Evolutionary conservation across 2,113 vertebrate species (phyloP).

Genomic region (Poecilia latipinna): DNA sequence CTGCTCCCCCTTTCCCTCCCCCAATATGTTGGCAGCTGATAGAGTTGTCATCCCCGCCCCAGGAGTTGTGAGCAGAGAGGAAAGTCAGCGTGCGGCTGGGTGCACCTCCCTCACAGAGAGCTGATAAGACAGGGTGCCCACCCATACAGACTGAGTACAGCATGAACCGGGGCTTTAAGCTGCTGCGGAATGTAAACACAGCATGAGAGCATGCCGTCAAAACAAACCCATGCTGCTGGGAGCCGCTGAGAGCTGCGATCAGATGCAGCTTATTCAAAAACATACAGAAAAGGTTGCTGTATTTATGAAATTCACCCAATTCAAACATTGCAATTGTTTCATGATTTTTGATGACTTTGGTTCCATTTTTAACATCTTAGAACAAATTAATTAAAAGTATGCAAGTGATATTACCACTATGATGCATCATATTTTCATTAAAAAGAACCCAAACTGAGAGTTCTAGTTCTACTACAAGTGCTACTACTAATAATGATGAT

Average conservation of each 20-base stretch:
- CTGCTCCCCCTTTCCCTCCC: not conserved
- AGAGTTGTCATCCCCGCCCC: conserved; percentile 31
- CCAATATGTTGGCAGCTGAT: conserved; percentile 52
- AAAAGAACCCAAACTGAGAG: not conserved
- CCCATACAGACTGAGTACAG: not conserved
- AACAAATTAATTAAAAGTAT: not conserved
- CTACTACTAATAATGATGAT: not conserved
- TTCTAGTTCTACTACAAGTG: not conserved
- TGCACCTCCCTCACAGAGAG: conserved; percentile 14
- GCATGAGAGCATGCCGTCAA: not conserved
- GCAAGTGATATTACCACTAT: not conserved
- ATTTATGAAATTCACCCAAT: not conserved
- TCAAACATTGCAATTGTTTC: not conserved
- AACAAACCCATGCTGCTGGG: not conserved
- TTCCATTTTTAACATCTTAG: not conserved
- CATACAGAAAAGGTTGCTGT: not conserved
- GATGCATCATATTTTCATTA: not conserved
- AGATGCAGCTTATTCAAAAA: not conserved
- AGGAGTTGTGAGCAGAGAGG: not conserved
- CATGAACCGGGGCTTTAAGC: not conserved
- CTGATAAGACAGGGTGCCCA: conserved; percentile 52
- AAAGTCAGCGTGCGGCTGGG: conserved; percentile 25
- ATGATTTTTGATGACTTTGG: not conserved
- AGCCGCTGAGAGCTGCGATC: not conserved
- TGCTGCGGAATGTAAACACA: conserved; percentile 14